Percentiles rank a stretch among this genome's conserved stretches.
These are phyloP conservation scores for Xestia xanthographa DNA, from an alignment of 2,888 invertebrate species.

Conservation along the genomic window DNA sequence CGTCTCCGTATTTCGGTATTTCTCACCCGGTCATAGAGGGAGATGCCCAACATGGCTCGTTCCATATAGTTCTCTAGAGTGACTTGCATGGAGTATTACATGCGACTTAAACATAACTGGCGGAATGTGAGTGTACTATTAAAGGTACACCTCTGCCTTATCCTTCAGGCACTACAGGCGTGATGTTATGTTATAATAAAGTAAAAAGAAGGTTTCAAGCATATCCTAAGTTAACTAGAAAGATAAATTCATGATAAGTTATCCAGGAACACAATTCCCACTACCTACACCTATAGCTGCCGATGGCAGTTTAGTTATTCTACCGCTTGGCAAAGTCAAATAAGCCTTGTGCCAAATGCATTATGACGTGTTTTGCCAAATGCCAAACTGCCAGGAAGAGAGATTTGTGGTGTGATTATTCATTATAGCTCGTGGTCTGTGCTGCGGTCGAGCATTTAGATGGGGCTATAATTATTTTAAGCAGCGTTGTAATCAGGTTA, in stretches of 20 bases:
- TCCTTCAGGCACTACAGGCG: too few species aligned
- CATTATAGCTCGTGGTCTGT: conserved; percentile 12
- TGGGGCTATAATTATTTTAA: conserved; percentile 23
- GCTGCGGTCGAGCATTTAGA: conserved; percentile 2
- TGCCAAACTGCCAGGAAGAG: conserved; percentile 50
- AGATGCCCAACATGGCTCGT: too few species aligned
- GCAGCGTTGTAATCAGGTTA: too few species aligned
- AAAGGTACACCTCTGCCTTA: too few species aligned
- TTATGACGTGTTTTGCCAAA: conserved; percentile 54
- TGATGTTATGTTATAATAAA: neutral
- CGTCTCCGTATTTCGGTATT: too few species aligned
- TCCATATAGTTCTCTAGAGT: too few species aligned
- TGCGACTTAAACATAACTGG: too few species aligned
- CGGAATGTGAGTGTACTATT: too few species aligned
- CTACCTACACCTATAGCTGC: neutral
- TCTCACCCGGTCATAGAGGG: too few species aligned
- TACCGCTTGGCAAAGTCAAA: conserved; percentile 48
- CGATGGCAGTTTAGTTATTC: conserved; percentile 1
- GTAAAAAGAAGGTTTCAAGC: neutral
- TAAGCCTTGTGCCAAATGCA: conserved; percentile 61
- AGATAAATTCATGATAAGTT: neutral
- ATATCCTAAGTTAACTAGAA: neutral
- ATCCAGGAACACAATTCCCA: neutral
- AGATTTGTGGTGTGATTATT: conserved; percentile 49
- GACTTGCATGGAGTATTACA: too few species aligned